Percentiles rank a stretch among this genome's conserved stretches.
Conservation (phyloP, 2,113 vertebrate species). For the Eulemur rufifrons region DNA sequence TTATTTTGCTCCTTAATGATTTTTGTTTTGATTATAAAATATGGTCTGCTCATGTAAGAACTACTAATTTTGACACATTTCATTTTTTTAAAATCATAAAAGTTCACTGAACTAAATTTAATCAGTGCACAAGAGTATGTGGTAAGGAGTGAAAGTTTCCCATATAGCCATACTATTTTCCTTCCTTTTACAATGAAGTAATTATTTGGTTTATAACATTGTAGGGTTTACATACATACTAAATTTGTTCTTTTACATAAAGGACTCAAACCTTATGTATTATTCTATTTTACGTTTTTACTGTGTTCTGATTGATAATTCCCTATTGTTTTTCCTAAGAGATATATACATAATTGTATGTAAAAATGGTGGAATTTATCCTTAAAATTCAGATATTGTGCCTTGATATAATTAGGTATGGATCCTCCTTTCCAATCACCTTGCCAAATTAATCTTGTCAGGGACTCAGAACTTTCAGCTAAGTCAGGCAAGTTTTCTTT, state of each 20-base stretch:
- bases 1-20: conserved; percentile 18
- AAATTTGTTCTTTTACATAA: neutral
- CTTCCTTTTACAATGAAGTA: neutral
- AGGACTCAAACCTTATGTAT: neutral
- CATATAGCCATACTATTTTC: neutral
- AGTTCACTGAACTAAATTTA: neutral
- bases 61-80: neutral
- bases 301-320: conserved; percentile 5
- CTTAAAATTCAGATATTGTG: conserved; percentile 4
- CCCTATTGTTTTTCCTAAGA: neutral
- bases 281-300: neutral
- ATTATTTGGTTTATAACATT: neutral
- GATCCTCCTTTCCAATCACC: neutral
- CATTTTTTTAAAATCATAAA: neutral
- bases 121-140: neutral
- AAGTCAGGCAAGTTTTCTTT: neutral
- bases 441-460: neutral
- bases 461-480: neutral
- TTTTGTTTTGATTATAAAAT: conserved; percentile 23
- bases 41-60: neutral
- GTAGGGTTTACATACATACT: neutral
- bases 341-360: neutral
- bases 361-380: neutral
- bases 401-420: neutral
- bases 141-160: neutral